Conservation (phyloP, 2,113 vertebrate species). For the Rhinogobius similis region DNA sequence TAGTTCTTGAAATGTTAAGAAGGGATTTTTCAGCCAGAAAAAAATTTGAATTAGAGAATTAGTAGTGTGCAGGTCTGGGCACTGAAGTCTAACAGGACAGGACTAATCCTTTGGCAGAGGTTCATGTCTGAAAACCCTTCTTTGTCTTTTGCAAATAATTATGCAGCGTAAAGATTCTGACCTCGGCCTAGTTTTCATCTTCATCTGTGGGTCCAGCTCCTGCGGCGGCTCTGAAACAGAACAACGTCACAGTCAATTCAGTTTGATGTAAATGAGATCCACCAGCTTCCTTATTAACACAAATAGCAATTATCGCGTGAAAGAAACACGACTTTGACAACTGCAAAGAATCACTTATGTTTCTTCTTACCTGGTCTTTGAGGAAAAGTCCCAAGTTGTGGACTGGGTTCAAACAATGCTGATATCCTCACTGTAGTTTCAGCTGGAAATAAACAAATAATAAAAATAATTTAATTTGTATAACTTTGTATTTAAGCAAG, state of each 20-base stretch:
- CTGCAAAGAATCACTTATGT: background rate
- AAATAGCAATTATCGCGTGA: background rate
- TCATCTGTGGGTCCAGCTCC: constrained; percentile 67
- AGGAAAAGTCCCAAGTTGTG: constrained; percentile 35
- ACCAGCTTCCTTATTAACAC: constrained; percentile 20
- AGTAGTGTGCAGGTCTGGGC: too few relatives aligned
- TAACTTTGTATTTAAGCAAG: background rate
- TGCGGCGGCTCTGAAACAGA: constrained; percentile 61
- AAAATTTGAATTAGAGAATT: too few relatives aligned
- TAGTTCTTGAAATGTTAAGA: too few relatives aligned
- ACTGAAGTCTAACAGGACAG: background rate
- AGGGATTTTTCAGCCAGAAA: too few relatives aligned
- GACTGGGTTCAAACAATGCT: constrained; percentile 28
- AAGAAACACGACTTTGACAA: background rate
- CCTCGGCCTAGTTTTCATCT: constrained; percentile 74
- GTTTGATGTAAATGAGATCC: constrained; percentile 24
- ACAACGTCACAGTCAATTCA: constrained; percentile 1
- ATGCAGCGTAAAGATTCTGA: constrained; percentile 15
- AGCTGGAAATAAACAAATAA: constrained; percentile 13
- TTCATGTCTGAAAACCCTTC: background rate
- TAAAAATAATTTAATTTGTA: too few relatives aligned
- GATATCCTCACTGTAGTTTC: constrained; percentile 45
- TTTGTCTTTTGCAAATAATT: background rate
- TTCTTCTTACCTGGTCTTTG: constrained; percentile 59
- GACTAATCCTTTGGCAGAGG: background rate